These are phyloP conservation scores for Lepus americanus DNA, from an alignment of 2,113 vertebrate genomes.

Conservation along the genomic window DNA sequence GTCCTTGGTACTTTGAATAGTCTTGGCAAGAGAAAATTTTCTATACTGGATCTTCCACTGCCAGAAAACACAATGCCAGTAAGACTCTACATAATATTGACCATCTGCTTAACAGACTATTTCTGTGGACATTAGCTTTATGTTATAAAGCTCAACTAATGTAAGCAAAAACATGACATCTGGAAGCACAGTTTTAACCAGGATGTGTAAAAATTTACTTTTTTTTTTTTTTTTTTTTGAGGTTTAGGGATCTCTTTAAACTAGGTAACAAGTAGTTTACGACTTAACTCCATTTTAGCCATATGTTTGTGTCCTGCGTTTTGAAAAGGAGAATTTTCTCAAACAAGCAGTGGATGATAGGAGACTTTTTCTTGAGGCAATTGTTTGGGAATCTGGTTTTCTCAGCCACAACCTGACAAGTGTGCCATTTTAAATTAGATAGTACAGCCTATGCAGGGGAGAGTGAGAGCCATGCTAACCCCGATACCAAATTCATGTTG, in stretches of 20 bases:
- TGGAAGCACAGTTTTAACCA: constrained; percentile 61
- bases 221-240: neutral
- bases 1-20: constrained; percentile 61
- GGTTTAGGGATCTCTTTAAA: neutral
- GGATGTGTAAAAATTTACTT: constrained; percentile 45
- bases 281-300: constrained; percentile 52
- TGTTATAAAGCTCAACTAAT: constrained; percentile 47
- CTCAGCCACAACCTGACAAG: neutral
- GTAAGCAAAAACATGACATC: constrained; percentile 43
- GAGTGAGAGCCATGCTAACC: neutral
- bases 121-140: constrained; percentile 51
- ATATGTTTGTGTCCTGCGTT: constrained; percentile 43
- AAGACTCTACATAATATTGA: constrained; percentile 32
- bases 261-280: neutral
- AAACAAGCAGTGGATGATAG: neutral
- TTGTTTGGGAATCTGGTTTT: constrained; percentile 45
- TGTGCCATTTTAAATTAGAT: neutral
- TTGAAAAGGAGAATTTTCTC: constrained; percentile 56
- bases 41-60: constrained; percentile 70
- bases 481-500: neutral
- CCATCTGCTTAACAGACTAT: constrained; percentile 50
- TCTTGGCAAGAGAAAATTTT: constrained; percentile 76
- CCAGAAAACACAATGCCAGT: constrained; percentile 72
- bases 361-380: neutral
- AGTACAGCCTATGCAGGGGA: neutral